Percentiles rank a stretch among this genome's conserved stretches.
Evolutionary conservation across 2,888 invertebrate species (phyloP).

Genomic region (Ormia ochracea): DNA sequence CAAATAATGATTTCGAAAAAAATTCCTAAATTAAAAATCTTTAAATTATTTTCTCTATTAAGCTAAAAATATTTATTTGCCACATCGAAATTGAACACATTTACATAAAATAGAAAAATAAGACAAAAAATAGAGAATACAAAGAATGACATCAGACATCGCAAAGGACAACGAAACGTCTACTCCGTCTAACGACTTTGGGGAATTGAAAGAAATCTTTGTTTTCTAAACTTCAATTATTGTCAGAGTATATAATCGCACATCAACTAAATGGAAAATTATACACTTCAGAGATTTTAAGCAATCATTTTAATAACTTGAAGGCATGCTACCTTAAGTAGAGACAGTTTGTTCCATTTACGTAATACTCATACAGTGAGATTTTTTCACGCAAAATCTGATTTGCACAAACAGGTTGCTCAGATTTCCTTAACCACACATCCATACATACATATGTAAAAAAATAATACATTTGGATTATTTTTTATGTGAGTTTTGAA

Average conservation of each 20-base stretch:
- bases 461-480: slow-evolving; percentile 21
- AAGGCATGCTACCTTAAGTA: not conserved
- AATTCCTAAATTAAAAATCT: not conserved
- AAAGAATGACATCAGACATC: not conserved
- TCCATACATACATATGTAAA: too few relatives aligned
- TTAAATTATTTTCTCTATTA: not conserved
- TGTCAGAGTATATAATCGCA: not conserved
- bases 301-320: not conserved
- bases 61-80: not conserved
- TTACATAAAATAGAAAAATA: not conserved
- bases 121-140: not conserved
- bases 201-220: slow-evolving; percentile 19
- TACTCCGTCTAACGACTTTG: not conserved
- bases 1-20: not conserved
- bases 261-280: slow-evolving; percentile 22
- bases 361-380: not conserved
- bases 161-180: not conserved
- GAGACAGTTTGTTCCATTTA: not conserved
- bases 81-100: slow-evolving; percentile 22
- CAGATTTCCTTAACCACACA: not conserved
- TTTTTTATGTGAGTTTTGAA: too few relatives aligned
- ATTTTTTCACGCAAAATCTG: not conserved
- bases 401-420: not conserved
- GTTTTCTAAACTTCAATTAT: slow-evolving; percentile 23
- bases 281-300: slow-evolving; percentile 24